Evolutionary conservation across 2,797 vertebrate species (phyloP), one percentile per base, ranked within the genome.

Genomic region (Sebastes cheni): DNA sequence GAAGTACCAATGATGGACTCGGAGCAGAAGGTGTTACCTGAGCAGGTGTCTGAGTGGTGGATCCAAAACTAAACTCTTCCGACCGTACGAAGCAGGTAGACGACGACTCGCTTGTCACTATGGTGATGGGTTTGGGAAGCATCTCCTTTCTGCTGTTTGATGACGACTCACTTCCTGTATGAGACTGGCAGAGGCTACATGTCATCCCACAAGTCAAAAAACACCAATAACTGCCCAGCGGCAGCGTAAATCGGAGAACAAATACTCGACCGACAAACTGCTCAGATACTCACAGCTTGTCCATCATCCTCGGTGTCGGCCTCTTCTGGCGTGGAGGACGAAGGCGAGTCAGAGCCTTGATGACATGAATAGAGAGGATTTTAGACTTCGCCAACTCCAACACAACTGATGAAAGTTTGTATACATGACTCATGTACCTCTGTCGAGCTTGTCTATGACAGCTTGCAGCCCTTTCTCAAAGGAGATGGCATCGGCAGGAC

Each of bases 121-220:
- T 97, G 83, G 95, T 97, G 61, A 95, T 87, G 66, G 96, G 90
- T 87, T 97, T 96, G 75, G 97, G 96, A 86, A 97, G 95, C 93
- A 97, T 97, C 94, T 97, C 97, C 92, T 98, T 97, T 90, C 93
- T 96, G 94, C 97, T 98, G 95, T 97, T 97, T 85, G 97, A 97
- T 18, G 97, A 98, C 59, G 97, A 98, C 91, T 98, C 97, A 75
- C 97, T 98, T 92, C 97, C 97, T 95, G 97, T 97, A 85, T 96
- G 97, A 90, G 96, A 96, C 97, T 98, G 94, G 91, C 82, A 93
- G 83, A 96, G 83, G 88, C 89, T 74, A 77, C 86, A 86, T 66
- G 91, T 95, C 90, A 95, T 83, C 86, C 89, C 77, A 87, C 73
- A 67, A 75, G 80, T 80, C 50, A 54, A 78, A 78, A 25, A 69